phyloP scores from a whole-genome alignment of 2,113 vertebrate species.

The rabbit (Oryctolagus cuniculus) region mOryCun1.1 NC_091451.1:12301001-12301500 shows the following conservation, averaged over 20 bases:
- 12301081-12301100: slow-evolving; percentile 39
- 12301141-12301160: not conserved
- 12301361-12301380: too few species aligned
- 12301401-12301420: too few species aligned
- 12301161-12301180: slow-evolving; percentile 20
- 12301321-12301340: slow-evolving; percentile 47
- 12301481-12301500: not conserved
- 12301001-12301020: not conserved
- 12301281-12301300: not conserved
- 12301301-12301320: slow-evolving; percentile 50
- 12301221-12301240: slow-evolving; percentile 4
- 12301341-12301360: not conserved
- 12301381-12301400: too few species aligned
- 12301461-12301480: too few species aligned
- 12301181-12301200: not conserved
- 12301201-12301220: slow-evolving; percentile 25
- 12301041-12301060: not conserved
- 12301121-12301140: not conserved
- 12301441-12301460: too few species aligned
- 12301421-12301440: too few species aligned
- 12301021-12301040: not conserved
- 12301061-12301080: not conserved
- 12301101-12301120: not conserved
- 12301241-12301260: slow-evolving; percentile 9
- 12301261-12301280: slow-evolving; percentile 3